These are phyloP conservation scores for Brenthis hecate DNA, from an alignment of 2,888 invertebrate genomes.

Conservation along the genomic window DNA sequence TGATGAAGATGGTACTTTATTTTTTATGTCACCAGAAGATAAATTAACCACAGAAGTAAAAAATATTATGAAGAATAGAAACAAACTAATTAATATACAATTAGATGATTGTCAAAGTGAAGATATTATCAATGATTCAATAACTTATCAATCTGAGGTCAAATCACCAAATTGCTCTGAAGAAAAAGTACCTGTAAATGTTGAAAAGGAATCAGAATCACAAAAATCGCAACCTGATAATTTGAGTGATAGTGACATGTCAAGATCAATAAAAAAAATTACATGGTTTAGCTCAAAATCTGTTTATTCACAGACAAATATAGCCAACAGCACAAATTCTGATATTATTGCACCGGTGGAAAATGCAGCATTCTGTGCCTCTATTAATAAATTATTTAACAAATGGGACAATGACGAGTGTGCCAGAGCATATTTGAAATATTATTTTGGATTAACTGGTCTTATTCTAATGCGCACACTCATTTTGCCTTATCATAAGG, in stretches of 20 bases:
- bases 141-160: background rate
- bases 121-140: background rate
- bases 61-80: slow-evolving; percentile 15
- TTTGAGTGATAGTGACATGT: background rate
- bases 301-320: background rate
- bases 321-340: background rate
- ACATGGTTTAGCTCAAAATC: slow-evolving; percentile 28
- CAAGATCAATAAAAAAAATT: slow-evolving; percentile 11
- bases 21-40: slow-evolving; percentile 42
- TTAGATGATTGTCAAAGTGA: too few relatives aligned
- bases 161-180: background rate
- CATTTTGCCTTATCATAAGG: slow-evolving; percentile 39
- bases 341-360: slow-evolving; percentile 33
- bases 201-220: background rate
- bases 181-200: background rate
- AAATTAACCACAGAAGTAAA: slow-evolving; percentile 37
- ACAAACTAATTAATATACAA: background rate
- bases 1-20: slow-evolving; percentile 39
- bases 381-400: slow-evolving; percentile 37
- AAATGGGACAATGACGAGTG: slow-evolving; percentile 34
- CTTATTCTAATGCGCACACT: slow-evolving; percentile 40
- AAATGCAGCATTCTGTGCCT: slow-evolving; percentile 41
- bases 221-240: background rate
- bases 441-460: slow-evolving; percentile 41
- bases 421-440: slow-evolving; percentile 38